Evolutionary conservation across 1,140 invertebrate species (phyloP), one percentile per base, ranked within the genome.

Genomic region (Pteromalus puparum): DNA sequence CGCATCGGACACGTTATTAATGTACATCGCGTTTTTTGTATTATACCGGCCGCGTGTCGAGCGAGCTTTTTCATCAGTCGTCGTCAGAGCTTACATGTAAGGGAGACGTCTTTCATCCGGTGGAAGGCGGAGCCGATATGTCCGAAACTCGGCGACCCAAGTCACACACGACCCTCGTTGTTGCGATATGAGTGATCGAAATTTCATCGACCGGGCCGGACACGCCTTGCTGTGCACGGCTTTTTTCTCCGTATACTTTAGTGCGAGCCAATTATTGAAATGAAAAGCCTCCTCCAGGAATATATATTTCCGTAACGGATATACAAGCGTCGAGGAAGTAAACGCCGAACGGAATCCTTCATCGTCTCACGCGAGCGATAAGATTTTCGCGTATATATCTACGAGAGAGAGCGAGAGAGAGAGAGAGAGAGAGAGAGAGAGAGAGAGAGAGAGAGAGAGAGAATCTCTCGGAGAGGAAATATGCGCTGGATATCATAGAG

Each of bases 201-300:
- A 34, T 74, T 74, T 74, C 72, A 74, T 74, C 72, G 72, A 74
- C 34, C 72, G 34, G 2, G n/a, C n/a, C 18, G 72, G 34, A 70
- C 67, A 70, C 67, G 30, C 67, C 67, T 70, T 70, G 0, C 53
- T 61, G 18, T 61, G 53, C 53, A 7, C 21, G 18, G 53, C 53
- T n/a, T 61, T 7, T 61, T 7, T n/a, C 6, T 61, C 21, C 9
- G 38, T 34, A 34, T 42, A 42, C 30, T 34, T 34, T 34, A 34
- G 30, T 34, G 30, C 30, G 30, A 9, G 38, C 38, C 38, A 42
- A 42, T 42, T 42, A 42, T 10, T 42, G 10, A 42, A 42, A 10
- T 42, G 38, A 42, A 42, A 42, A 42, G 7, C 10, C 10, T 42
- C 9, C 38, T 42, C 38, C 10, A 42, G 38, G 7, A 7, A 42